phyloP scores from a whole-genome alignment of 2,888 invertebrate genomes.

The Mesorhabditis sp. region DNA sequence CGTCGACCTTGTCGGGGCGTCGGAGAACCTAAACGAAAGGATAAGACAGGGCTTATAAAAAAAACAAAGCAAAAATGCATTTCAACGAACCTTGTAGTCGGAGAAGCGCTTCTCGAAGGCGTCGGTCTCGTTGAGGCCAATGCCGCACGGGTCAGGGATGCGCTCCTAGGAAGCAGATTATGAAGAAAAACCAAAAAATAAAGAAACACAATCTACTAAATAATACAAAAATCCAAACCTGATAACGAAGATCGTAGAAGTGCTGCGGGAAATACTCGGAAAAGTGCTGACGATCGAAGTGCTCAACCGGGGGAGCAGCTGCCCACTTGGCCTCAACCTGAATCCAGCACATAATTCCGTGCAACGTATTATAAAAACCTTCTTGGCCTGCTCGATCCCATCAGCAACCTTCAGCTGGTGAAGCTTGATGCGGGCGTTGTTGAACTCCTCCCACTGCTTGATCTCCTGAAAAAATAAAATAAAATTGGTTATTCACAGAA shows the following conservation, averaged over 20 bases:
- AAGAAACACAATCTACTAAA: slow-evolving; percentile 7
- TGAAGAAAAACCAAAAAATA: background rate
- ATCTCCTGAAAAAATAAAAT: slow-evolving; percentile 34
- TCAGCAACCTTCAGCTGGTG: slow-evolving; percentile 52
- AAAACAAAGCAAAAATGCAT: background rate
- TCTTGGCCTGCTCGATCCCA: slow-evolving; percentile 53
- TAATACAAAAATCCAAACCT: slow-evolving; percentile 10
- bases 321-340: slow-evolving; percentile 56
- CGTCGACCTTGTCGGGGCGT: slow-evolving; percentile 54
- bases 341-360: background rate
- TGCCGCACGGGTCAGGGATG: slow-evolving; percentile 49
- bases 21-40: slow-evolving; percentile 41
- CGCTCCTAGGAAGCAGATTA: slow-evolving; percentile 22
- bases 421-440: slow-evolving; percentile 50
- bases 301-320: slow-evolving; percentile 56
- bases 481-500: background rate
- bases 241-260: slow-evolving; percentile 53
- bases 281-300: slow-evolving; percentile 53
- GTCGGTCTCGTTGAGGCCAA: slow-evolving; percentile 50
- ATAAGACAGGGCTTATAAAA: background rate
- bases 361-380: slow-evolving; percentile 21
- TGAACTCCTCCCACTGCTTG: slow-evolving; percentile 51
- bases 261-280: slow-evolving; percentile 49
- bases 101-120: slow-evolving; percentile 51
- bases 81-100: slow-evolving; percentile 45